A percentile compares a stretch with the other conserved stretches of the same genome.
These are phyloP conservation scores for Helicoverpa armigera DNA, from an alignment of 1,140 invertebrate genomes.

Conservation along the genomic window DNA sequence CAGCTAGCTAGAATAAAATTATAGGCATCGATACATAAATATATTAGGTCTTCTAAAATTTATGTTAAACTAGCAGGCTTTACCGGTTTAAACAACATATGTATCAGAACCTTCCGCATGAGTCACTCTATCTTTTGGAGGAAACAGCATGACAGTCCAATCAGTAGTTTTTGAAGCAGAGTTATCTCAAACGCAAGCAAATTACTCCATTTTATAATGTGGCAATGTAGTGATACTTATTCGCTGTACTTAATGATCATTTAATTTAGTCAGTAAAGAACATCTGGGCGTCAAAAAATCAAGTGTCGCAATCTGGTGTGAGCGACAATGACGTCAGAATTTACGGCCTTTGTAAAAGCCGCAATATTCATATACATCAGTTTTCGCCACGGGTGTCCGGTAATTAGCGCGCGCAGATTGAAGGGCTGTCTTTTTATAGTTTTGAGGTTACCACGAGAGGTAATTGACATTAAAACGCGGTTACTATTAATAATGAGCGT, in stretches of 20 bases:
- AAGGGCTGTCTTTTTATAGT: slow-evolving; percentile 1
- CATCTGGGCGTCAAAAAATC: not conserved
- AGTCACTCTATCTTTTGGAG: too few species aligned
- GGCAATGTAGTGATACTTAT: not conserved
- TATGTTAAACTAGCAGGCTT: too few species aligned
- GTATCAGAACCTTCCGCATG: too few species aligned
- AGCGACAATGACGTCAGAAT: slow-evolving; percentile 2
- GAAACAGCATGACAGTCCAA: too few species aligned
- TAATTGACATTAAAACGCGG: slow-evolving; percentile 5
- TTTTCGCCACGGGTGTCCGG: not conserved
- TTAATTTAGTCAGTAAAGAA: not conserved
- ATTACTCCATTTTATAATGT: too few species aligned
- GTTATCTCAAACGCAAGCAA: too few species aligned
- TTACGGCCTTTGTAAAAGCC: not conserved
- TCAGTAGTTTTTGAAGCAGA: too few species aligned
- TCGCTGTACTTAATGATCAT: not conserved
- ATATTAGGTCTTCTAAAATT: too few species aligned
- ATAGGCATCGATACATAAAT: too few species aligned
- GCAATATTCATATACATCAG: not conserved
- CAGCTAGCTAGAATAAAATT: not conserved
- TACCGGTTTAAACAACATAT: too few species aligned
- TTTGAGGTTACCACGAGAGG: slow-evolving; percentile 24
- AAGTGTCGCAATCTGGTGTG: too few species aligned
- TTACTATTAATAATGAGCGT: not conserved
- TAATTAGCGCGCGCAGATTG: slow-evolving; percentile 18